Conservation (phyloP, 2,888 invertebrate species). For the Drosophila pseudotalamancana region DNA sequence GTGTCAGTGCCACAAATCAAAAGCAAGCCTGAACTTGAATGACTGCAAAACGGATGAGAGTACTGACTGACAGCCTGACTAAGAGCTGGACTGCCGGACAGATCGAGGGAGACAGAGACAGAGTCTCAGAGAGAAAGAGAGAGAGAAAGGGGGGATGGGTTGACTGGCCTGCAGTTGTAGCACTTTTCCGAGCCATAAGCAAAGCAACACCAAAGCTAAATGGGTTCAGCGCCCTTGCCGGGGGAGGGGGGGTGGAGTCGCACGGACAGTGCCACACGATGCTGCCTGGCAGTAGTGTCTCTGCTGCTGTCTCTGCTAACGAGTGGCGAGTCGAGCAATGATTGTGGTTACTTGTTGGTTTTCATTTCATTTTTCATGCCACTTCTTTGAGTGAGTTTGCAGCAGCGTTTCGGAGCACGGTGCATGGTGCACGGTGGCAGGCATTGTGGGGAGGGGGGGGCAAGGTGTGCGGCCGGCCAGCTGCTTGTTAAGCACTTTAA, state of each 20-base stretch:
- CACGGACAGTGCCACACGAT: background rate
- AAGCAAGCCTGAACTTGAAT: constrained; percentile 46
- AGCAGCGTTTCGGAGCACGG: background rate
- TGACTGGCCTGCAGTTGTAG: constrained; percentile 51
- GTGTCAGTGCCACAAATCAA: constrained; percentile 65
- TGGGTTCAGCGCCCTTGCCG: constrained; percentile 69
- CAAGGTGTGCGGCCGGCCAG: constrained; percentile 48
- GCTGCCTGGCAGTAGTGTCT: background rate
- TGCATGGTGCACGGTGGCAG: no score
- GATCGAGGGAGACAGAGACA: background rate
- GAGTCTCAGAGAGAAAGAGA: background rate
- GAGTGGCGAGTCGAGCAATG: constrained; percentile 75
- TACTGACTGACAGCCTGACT: constrained; percentile 17
- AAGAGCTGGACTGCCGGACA: constrained; percentile 14
- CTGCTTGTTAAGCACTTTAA: constrained; percentile 79
- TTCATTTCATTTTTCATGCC: constrained; percentile 78
- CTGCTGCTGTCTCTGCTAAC: constrained; percentile 55
- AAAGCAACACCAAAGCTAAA: constrained; percentile 64
- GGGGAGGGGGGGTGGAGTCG: background rate
- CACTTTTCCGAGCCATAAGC: constrained; percentile 65
- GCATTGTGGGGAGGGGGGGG: background rate
- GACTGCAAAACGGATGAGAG: constrained; percentile 43
- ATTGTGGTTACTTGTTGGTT: constrained; percentile 76
- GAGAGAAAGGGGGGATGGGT: constrained; percentile 1
- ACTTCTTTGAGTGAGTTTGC: constrained; percentile 51